phyloP scores from a whole-genome alignment of 2,888 invertebrate genomes.

The Orchestes rusci region DNA sequence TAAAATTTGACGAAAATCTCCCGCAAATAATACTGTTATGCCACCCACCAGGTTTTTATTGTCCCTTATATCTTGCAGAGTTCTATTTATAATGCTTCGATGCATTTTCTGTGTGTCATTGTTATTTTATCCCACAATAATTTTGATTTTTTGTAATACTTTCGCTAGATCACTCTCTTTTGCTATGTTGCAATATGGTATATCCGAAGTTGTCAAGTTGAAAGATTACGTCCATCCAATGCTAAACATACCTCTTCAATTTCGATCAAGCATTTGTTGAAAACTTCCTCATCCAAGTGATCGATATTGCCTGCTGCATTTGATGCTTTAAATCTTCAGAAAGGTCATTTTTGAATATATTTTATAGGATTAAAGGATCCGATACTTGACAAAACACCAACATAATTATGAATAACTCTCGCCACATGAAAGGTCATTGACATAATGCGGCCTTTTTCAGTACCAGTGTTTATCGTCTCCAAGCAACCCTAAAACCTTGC shows the following conservation, averaged over 20 bases:
- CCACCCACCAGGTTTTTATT: conserved; percentile 5
- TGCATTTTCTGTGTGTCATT: not conserved
- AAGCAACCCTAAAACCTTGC: no score
- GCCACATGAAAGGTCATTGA: no score
- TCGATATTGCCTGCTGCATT: not conserved
- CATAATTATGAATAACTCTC: no score
- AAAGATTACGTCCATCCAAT: not conserved
- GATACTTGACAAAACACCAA: no score
- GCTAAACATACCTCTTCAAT: not conserved
- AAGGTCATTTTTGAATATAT: conserved; percentile 11
- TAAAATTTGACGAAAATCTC: conserved; percentile 13
- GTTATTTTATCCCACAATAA: conserved; percentile 16
- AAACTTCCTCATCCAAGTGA: not conserved
- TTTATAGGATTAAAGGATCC: no score
- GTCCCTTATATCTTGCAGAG: not conserved
- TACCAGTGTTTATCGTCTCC: no score
- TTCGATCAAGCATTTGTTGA: not conserved
- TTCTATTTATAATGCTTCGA: conserved; percentile 13
- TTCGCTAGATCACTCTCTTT: conserved; percentile 13
- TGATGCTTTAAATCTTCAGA: conserved; percentile 18
- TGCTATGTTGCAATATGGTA: conserved; percentile 14
- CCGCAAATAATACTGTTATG: conserved; percentile 4
- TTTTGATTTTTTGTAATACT: conserved; percentile 1
- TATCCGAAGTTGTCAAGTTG: no score
- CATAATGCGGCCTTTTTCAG: no score